Percentiles rank a stretch among this genome's conserved stretches.
These are phyloP conservation scores for Parus major DNA, from an alignment of 2,113 vertebrate species.

Conservation along the genomic window DNA sequence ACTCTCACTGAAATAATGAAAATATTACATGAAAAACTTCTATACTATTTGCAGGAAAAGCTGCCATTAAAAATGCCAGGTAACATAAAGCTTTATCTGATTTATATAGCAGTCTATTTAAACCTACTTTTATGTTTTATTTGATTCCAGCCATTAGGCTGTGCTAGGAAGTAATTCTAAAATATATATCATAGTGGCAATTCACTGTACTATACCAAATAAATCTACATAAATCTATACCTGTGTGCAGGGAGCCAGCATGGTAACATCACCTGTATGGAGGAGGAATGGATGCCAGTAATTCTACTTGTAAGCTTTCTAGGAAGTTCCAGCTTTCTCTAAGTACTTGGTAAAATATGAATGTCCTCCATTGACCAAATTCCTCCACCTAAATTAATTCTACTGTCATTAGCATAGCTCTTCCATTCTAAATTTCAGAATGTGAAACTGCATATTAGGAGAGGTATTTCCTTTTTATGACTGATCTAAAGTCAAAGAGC, in stretches of 20 bases:
- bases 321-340: constrained; percentile 37
- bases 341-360: constrained; percentile 6
- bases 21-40: constrained; percentile 67
- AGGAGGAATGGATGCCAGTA: constrained; percentile 40
- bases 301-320: constrained; percentile 44
- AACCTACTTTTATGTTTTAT: constrained; percentile 78
- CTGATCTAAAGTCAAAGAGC: constrained; percentile 44
- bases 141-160: constrained; percentile 78
- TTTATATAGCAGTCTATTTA: constrained; percentile 77
- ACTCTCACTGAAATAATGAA: constrained; percentile 72
- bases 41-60: constrained; percentile 66
- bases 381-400: constrained; percentile 5
- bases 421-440: constrained; percentile 45
- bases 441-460: constrained; percentile 16
- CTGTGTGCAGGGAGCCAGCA: constrained; percentile 54
- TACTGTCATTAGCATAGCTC: constrained; percentile 30
- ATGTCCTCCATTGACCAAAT: constrained; percentile 32
- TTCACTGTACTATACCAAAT: constrained; percentile 68
- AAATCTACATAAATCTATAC: constrained; percentile 76
- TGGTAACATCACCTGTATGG: constrained; percentile 29
- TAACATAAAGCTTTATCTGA: constrained; percentile 76
- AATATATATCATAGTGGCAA: constrained; percentile 69
- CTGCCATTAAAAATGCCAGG: constrained; percentile 53
- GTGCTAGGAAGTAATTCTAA: constrained; percentile 73
- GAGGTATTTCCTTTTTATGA: constrained; percentile 50